Conservation (phyloP, 2,888 invertebrate species). For the Sinotaia quadrata region DNA sequence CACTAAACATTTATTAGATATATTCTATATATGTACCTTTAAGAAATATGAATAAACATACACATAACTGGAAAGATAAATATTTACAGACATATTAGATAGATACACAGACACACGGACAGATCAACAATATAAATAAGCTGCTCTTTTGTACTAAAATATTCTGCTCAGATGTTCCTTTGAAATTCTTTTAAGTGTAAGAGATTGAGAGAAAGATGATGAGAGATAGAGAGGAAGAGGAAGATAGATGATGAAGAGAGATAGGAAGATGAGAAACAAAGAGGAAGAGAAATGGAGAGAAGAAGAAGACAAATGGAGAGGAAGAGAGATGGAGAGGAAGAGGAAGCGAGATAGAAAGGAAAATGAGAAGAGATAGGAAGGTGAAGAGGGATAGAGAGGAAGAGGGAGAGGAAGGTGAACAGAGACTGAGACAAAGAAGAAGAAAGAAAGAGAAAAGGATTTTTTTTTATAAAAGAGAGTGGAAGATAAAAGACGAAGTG, state of each 20-base stretch:
- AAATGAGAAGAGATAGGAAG: neutral
- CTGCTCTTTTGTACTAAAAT: too few species aligned
- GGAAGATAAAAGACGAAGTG: neutral
- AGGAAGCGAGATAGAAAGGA: neutral
- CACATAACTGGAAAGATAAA: neutral
- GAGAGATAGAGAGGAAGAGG: slow-evolving; percentile 1
- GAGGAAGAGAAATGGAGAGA: neutral
- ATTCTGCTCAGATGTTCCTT: too few species aligned
- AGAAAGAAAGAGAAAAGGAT: slow-evolving; percentile 8
- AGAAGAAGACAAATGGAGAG: neutral
- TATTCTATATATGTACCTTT: too few species aligned
- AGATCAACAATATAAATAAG: too few species aligned
- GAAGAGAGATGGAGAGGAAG: neutral
- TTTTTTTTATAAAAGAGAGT: too few species aligned
- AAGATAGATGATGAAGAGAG: neutral
- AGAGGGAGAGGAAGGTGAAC: neutral
- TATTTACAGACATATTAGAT: neutral
- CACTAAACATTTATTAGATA: too few species aligned
- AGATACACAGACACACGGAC: neutral
- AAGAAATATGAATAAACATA: too few species aligned
- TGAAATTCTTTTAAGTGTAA: too few species aligned
- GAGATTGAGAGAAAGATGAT: neutral
- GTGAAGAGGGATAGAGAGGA: neutral
- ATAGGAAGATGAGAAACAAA: neutral
- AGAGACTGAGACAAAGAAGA: slow-evolving; percentile 4